phyloP scores from a whole-genome alignment of 2,113 vertebrate species.

The Psilopsiagon aurifrons region DNA sequence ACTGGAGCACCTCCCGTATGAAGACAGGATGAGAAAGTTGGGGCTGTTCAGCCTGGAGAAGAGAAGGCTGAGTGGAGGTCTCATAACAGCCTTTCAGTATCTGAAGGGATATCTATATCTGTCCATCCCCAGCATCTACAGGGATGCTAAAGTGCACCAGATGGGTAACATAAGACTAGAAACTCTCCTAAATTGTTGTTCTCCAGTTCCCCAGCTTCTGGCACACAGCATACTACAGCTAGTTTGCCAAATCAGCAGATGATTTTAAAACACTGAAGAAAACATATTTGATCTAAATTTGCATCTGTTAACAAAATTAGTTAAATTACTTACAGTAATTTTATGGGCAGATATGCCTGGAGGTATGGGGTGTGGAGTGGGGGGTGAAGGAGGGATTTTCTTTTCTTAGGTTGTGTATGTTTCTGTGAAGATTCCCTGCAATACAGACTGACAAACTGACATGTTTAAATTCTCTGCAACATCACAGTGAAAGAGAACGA shows the following conservation, averaged over 20 bases:
- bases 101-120: too few relatives aligned
- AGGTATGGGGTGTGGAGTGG: rapidly evolving
- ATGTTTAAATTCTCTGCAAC: background rate
- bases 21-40: too few relatives aligned
- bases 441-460: background rate
- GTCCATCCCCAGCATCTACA: too few relatives aligned
- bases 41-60: too few relatives aligned
- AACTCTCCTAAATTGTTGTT: background rate
- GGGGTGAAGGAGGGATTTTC: background rate
- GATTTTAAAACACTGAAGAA: background rate
- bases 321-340: background rate
- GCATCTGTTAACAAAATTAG: background rate
- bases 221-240: background rate
- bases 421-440: background rate
- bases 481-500: background rate
- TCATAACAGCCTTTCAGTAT: too few relatives aligned
- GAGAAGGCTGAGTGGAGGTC: too few relatives aligned
- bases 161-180: background rate
- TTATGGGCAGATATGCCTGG: background rate
- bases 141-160: background rate
- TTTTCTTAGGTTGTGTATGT: background rate
- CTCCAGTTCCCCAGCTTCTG: background rate
- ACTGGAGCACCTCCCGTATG: too few relatives aligned
- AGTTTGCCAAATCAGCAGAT: conserved; percentile 16
- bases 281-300: background rate